Evolutionary conservation across 92 coral and sea anemone genomes (phyloP).

Genomic region (Nematostella vectensis): DNA sequence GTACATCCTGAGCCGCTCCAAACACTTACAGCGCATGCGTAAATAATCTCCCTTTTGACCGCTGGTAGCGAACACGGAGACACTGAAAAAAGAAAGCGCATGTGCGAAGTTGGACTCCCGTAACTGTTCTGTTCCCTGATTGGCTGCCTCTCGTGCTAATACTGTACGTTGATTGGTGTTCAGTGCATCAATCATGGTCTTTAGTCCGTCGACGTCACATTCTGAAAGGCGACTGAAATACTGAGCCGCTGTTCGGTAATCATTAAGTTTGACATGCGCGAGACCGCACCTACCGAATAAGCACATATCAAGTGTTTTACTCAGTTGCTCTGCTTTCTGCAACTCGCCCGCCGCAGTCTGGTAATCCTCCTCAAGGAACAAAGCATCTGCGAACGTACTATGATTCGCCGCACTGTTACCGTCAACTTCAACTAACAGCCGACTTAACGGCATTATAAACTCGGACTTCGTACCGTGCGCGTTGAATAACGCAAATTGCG

Average conservation of each 20-base stretch:
- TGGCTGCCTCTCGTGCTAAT: conserved; percentile 41
- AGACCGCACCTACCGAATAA: conserved; percentile 71
- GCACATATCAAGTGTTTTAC: conserved; percentile 51
- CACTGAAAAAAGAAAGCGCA: conserved; percentile 49
- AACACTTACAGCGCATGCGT: conserved; percentile 90
- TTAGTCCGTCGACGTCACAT: conserved; percentile 48
- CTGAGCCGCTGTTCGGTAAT: conserved; percentile 40
- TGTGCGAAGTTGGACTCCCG: conserved; percentile 32
- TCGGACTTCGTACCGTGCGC: conserved; percentile 53
- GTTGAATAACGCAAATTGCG: conserved; percentile 56
- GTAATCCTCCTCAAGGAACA: conserved; percentile 65
- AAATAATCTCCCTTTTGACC: conserved; percentile 53
- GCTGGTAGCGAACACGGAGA: conserved; percentile 53
- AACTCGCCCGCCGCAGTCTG: conserved; percentile 60
- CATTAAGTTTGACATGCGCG: conserved; percentile 58
- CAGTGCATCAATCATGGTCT: conserved; percentile 48
- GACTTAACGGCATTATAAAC: conserved; percentile 54
- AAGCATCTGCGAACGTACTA: conserved; percentile 75
- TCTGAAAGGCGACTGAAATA: conserved; percentile 58
- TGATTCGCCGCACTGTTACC: conserved; percentile 47
- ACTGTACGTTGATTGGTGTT: conserved; percentile 39
- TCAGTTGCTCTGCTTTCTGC: conserved; percentile 47
- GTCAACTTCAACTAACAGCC: conserved; percentile 54
- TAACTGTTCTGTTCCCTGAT: conserved; percentile 42
- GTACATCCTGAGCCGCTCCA: conserved; percentile 46